phyloP scores from a whole-genome alignment of 2,888 invertebrate genomes.

The Noctua fimbriata region DNA sequence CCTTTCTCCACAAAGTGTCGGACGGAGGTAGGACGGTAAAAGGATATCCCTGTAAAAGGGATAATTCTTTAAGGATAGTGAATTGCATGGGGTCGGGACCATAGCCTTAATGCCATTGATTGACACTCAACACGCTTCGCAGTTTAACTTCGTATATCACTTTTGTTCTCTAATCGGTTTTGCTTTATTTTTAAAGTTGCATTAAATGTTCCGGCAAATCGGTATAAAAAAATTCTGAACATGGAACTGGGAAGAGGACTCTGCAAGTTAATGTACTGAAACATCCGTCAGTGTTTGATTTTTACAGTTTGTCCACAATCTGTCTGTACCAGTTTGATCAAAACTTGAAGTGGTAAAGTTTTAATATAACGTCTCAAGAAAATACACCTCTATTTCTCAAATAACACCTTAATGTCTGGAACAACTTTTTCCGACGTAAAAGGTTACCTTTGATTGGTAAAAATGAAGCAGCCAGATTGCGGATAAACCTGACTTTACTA shows the following conservation, averaged over 20 bases:
- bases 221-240: neutral
- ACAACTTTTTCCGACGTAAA: constrained; percentile 1
- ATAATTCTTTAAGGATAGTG: constrained; percentile 56
- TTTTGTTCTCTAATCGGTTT: constrained; percentile 14
- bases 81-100: constrained; percentile 37
- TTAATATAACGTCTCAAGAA: neutral
- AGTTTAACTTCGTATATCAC: neutral
- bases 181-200: neutral
- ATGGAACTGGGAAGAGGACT: neutral
- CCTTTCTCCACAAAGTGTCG: constrained; percentile 17
- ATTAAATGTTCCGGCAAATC: neutral
- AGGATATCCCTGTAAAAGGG: constrained; percentile 49
- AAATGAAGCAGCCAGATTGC: constrained; percentile 21
- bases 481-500: constrained; percentile 10
- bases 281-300: neutral
- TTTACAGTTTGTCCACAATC: neutral
- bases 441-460: constrained; percentile 30
- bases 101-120: constrained; percentile 31
- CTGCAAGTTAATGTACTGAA: neutral
- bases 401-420: neutral
- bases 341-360: neutral
- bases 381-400: neutral
- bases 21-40: constrained; percentile 11
- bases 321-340: neutral
- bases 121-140: constrained; percentile 41